A percentile compares a stretch with the other conserved stretches of the same genome.
Conservation (phyloP, 2,888 invertebrate species). For the Nomada lathburiana region DNA sequence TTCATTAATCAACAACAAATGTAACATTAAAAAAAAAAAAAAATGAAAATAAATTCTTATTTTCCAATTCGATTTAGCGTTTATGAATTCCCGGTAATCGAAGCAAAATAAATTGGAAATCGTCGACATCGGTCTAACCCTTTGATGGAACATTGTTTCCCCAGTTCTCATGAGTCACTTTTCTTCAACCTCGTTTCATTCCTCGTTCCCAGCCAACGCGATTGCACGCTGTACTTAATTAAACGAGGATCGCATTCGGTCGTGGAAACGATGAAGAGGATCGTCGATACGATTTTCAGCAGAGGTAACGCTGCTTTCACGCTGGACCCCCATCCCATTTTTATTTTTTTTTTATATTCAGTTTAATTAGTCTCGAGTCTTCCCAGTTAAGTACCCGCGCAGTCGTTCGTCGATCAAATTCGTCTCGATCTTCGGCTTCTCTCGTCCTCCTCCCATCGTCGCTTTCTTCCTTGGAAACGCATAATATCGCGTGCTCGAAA, state of each 20-base stretch:
- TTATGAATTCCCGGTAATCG: no score
- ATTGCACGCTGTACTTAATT: slow-evolving; percentile 55
- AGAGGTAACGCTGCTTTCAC: slow-evolving; percentile 58
- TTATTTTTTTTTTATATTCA: slow-evolving; percentile 41
- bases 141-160: background rate
- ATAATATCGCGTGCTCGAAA: slow-evolving; percentile 53
- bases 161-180: slow-evolving; percentile 72
- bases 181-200: slow-evolving; percentile 62
- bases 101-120: background rate
- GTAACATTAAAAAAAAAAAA: no score
- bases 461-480: slow-evolving; percentile 44
- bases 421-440: background rate
- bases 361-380: slow-evolving; percentile 62
- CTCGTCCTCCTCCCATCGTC: background rate
- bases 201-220: slow-evolving; percentile 69
- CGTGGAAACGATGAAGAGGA: slow-evolving; percentile 66
- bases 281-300: slow-evolving; percentile 43
- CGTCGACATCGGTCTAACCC: background rate
- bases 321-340: background rate
- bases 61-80: no score
- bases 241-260: slow-evolving; percentile 42
- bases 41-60: no score
- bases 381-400: slow-evolving; percentile 26
- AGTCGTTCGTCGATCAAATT: slow-evolving; percentile 21
- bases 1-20: background rate